Evolutionary conservation across 2,888 invertebrate species (phyloP), one percentile per base, ranked within the genome.

Genomic region (Aporophyla nigra): DNA sequence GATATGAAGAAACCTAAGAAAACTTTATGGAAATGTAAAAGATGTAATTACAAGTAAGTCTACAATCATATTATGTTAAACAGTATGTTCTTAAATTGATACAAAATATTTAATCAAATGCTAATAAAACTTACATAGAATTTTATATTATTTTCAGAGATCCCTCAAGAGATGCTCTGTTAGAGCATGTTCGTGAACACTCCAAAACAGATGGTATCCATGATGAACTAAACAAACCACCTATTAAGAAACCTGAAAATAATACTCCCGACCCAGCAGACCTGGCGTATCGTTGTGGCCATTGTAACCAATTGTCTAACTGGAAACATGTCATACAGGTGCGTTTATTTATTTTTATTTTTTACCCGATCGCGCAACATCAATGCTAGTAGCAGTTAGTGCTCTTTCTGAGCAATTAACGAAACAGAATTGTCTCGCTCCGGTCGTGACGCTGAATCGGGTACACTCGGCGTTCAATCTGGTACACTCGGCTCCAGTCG

Each of bases 261-360:
- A 93, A 91, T 77, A 88, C 92, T 33, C 94, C 95, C 4, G 97
- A 96, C 83, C 95, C 95, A 19, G 95, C 96, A 2, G 96, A 96
- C 82, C 88, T 96, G 71, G 96, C 96, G 82, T 97, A 97, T 93
- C 97, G 98, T 92, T 98, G 98, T 96, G 98, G 98, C 89, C 98
- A 98, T 96, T 98, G 98, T 96, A 98, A 98, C 95, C 98, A 98
- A 97, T 97, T 98, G 92, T 98, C 98, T 88, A 98, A 98, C 96
- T 98, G 98, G 98, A 98, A 98, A 97, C 98, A 98, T 97, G 98
- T 98, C 92, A 98, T 98, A 96, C 98, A 98, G 98, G 98, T 98
- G 97, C 9, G 67, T 94, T 51, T 24, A 24, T 62, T 46, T 6
- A 10, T 46, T n/a, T 73, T 59, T 12, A 62, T 68, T 49, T 54